Conservation (phyloP, 2,888 invertebrate species). For the Diachrysia chrysitis region DNA sequence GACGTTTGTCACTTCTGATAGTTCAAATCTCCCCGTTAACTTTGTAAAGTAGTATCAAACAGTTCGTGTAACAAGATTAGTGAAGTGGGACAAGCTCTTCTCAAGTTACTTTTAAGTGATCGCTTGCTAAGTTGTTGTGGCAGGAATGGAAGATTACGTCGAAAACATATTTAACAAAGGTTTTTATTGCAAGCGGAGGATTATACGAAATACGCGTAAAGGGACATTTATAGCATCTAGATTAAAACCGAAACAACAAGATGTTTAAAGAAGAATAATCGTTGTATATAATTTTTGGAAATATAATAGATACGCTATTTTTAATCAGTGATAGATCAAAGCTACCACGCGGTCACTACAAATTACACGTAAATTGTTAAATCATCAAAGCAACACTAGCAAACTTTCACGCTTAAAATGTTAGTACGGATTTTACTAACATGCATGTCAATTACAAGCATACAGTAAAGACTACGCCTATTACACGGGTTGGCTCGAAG, state of each 20-base stretch:
- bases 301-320: too few species aligned
- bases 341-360: not conserved
- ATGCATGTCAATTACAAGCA: conserved; percentile 1
- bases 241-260: too few species aligned
- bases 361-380: not conserved
- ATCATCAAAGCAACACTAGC: not conserved
- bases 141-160: not conserved
- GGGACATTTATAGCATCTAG: too few species aligned
- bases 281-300: too few species aligned
- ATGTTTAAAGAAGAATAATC: too few species aligned
- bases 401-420: not conserved
- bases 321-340: too few species aligned
- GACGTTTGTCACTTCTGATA: not conserved
- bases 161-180: not conserved
- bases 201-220: too few species aligned
- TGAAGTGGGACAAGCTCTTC: conserved; percentile 18
- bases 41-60: conserved; percentile 16
- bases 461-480: not conserved
- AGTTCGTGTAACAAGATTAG: conserved; percentile 34
- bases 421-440: not conserved
- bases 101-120: conserved; percentile 15
- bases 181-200: too few species aligned
- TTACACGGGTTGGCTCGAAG: conserved; percentile 14
- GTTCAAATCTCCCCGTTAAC: conserved; percentile 11
- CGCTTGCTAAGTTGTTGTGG: conserved; percentile 7